Conservation (phyloP, 2,113 vertebrate species). For the Malurus melanocephalus region DNA sequence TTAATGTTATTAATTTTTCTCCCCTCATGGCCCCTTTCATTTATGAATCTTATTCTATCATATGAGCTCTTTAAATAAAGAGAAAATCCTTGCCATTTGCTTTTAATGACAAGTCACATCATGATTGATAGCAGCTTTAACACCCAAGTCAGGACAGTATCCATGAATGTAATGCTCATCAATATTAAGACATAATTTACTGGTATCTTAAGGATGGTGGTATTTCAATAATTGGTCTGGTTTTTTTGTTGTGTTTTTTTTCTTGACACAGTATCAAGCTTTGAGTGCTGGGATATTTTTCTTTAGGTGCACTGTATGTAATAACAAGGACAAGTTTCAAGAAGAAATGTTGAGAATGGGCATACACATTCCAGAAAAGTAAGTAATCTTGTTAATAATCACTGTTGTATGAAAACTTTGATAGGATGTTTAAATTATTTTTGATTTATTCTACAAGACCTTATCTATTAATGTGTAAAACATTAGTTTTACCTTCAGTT, state of each 20-base stretch:
- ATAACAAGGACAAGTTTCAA: conserved; percentile 91
- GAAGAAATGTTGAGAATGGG: conserved; percentile 95
- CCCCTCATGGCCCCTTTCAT: not conserved
- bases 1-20: not conserved
- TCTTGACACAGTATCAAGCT: conserved; percentile 83
- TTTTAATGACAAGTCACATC: not conserved
- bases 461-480: not conserved
- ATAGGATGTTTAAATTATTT: not conserved
- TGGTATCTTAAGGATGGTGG: not conserved
- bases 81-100: not conserved
- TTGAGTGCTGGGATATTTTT: conserved; percentile 93
- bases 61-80: not conserved
- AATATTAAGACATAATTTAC: not conserved
- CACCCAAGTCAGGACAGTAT: not conserved
- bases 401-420: not conserved
- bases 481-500: not conserved
- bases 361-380: conserved; percentile 95
- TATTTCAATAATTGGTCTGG: conserved; percentile 30
- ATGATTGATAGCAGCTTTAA: not conserved
- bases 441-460: not conserved
- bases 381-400: conserved; percentile 41
- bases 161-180: not conserved
- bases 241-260: conserved; percentile 14
- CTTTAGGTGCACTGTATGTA: conserved; percentile 94
- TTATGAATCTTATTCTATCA: not conserved